These are phyloP conservation scores for Scaptomyza flava DNA, from an alignment of 2,888 invertebrate species.

Conservation along the genomic window DNA sequence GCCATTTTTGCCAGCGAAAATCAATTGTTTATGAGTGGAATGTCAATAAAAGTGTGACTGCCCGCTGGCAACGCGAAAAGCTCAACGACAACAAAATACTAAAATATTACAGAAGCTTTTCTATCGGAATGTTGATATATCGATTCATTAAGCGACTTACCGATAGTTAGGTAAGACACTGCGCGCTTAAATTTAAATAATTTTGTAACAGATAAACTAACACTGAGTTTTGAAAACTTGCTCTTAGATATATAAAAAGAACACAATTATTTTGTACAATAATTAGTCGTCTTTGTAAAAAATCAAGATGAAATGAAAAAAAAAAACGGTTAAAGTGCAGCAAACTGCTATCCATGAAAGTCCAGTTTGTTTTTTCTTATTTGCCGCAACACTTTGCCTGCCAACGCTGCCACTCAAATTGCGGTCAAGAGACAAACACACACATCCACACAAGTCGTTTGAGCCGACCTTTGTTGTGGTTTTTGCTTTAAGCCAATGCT, in stretches of 20 bases:
- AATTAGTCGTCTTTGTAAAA: too few relatives aligned
- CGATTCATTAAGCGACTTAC: not conserved
- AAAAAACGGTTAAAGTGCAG: not conserved
- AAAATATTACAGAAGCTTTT: not conserved
- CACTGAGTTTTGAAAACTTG: too few relatives aligned
- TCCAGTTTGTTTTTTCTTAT: not conserved
- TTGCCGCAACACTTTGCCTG: slow-evolving; percentile 15
- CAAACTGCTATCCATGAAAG: slow-evolving; percentile 14
- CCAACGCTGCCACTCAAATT: slow-evolving; percentile 24
- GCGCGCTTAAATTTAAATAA: slow-evolving; percentile 11
- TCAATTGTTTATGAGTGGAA: slow-evolving; percentile 60
- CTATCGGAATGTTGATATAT: slow-evolving; percentile 9
- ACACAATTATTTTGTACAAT: too few relatives aligned
- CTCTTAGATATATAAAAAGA: too few relatives aligned
- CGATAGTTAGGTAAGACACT: slow-evolving; percentile 3
- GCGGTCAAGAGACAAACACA: slow-evolving; percentile 26
- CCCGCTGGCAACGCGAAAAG: slow-evolving; percentile 11
- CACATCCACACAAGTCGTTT: slow-evolving; percentile 2
- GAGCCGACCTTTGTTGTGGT: slow-evolving; percentile 55
- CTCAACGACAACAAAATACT: slow-evolving; percentile 19
- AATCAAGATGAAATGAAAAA: not conserved
- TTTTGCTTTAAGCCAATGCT: not conserved
- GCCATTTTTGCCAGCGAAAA: slow-evolving; percentile 64
- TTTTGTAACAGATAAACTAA: not conserved
- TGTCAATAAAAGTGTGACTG: slow-evolving; percentile 42